Evolutionary conservation across 2,113 vertebrate genomes (phyloP).

Genomic region (Hypanus sabinus): DNA sequence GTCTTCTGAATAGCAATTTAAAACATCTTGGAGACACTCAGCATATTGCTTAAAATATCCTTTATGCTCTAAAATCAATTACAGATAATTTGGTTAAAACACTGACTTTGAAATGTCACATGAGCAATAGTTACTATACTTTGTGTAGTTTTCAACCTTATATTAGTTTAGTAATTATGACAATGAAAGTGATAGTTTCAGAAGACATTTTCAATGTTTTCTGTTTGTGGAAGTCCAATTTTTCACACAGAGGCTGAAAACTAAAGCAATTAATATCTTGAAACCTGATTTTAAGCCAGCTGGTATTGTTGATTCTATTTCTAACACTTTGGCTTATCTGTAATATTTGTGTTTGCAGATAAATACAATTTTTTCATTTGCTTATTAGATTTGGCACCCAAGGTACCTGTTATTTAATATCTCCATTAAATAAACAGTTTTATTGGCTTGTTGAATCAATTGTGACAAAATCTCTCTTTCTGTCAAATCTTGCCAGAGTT

Average conservation of each 20-base stretch:
- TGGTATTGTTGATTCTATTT: neutral
- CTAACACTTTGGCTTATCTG: neutral
- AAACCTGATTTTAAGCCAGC: neutral
- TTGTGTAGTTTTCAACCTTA: neutral
- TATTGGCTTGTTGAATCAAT: no score
- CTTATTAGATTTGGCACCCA: neutral
- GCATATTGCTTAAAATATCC: neutral
- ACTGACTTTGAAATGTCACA: neutral
- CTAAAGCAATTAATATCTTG: neutral
- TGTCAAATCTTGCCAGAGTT: neutral
- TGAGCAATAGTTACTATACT: neutral
- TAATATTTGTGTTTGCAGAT: neutral
- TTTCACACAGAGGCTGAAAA: neutral
- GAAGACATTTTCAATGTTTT: neutral
- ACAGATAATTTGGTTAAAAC: neutral
- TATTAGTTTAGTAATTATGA: neutral
- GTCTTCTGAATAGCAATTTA: neutral
- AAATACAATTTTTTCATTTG: neutral
- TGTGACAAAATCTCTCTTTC: neutral
- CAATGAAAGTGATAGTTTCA: neutral
- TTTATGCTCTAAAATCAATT: neutral
- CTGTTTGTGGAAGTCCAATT: neutral
- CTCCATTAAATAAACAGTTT: no score
- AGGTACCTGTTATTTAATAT: no score
- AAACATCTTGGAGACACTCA: neutral